Evolutionary conservation across 2,113 vertebrate genomes (phyloP).

Genomic region (Eptesicus fuscus): DNA sequence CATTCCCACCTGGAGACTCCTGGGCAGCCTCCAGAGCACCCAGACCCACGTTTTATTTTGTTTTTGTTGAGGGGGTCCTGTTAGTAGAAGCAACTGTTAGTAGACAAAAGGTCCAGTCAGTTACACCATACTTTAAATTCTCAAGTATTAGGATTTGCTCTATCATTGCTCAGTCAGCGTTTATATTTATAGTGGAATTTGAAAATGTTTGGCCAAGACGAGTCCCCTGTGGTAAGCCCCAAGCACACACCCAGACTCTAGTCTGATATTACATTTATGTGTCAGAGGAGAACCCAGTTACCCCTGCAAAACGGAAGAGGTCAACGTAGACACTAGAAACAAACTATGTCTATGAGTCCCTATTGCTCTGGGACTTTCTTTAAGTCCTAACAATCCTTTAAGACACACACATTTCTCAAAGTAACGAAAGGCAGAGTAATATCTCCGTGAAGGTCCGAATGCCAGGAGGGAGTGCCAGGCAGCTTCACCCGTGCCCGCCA

Average conservation of each 20-base stretch:
- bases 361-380: not conserved
- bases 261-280: not conserved
- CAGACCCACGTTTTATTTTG: rapidly evolving
- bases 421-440: not conserved
- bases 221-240: not conserved
- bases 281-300: not conserved
- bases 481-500: not conserved
- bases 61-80: not conserved
- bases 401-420: not conserved
- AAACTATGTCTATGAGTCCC: not conserved
- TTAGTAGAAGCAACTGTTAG: not conserved
- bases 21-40: not conserved
- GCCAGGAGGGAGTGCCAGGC: not conserved
- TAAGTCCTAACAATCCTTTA: not conserved
- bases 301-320: not conserved
- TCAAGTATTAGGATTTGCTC: not conserved
- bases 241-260: not conserved
- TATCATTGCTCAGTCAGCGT: not conserved
- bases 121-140: not conserved
- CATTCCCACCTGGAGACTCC: not conserved
- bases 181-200: not conserved
- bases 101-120: not conserved
- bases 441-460: not conserved
- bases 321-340: not conserved
- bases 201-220: not conserved